A percentile compares a stretch with the other conserved stretches of the same genome.
Evolutionary conservation across 2,797 vertebrate species (phyloP).

Genomic region (Telmatherina bonti): DNA sequence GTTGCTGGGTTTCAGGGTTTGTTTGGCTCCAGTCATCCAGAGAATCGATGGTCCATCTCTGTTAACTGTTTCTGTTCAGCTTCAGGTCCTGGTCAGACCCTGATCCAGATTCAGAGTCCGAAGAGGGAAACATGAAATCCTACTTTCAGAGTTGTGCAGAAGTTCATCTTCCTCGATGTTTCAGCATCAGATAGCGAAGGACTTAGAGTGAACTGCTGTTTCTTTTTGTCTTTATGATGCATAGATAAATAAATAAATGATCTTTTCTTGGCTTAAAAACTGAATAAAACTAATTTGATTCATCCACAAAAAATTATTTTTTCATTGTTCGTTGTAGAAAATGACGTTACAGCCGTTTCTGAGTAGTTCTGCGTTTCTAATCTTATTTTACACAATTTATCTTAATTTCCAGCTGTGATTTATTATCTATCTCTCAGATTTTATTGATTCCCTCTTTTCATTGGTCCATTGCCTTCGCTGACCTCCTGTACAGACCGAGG

Average conservation of each 20-base stretch:
- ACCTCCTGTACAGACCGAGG: neutral
- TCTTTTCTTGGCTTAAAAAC: too few species aligned
- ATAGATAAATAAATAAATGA: too few species aligned
- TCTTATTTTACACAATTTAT: neutral
- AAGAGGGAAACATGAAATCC: neutral
- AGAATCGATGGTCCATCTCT: slow-evolving; percentile 51
- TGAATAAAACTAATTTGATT: too few species aligned
- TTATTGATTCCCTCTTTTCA: slow-evolving; percentile 8
- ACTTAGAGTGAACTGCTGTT: too few species aligned
- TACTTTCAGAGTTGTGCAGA: too few species aligned
- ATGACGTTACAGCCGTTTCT: too few species aligned
- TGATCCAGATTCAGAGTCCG: neutral
- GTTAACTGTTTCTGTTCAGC: slow-evolving; percentile 65
- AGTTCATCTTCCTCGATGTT: too few species aligned
- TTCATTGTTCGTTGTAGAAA: too few species aligned
- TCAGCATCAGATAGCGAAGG: too few species aligned
- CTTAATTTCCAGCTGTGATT: slow-evolving; percentile 9
- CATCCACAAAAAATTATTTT: too few species aligned
- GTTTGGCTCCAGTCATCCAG: slow-evolving; percentile 81
- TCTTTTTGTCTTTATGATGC: too few species aligned
- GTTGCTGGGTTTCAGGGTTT: slow-evolving; percentile 69
- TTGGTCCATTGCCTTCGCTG: neutral
- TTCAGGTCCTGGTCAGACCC: neutral
- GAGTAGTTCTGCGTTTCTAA: too few species aligned
- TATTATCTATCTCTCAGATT: neutral